Conservation (phyloP, 2,113 vertebrate species). For the Ictalurus furcatus region DNA sequence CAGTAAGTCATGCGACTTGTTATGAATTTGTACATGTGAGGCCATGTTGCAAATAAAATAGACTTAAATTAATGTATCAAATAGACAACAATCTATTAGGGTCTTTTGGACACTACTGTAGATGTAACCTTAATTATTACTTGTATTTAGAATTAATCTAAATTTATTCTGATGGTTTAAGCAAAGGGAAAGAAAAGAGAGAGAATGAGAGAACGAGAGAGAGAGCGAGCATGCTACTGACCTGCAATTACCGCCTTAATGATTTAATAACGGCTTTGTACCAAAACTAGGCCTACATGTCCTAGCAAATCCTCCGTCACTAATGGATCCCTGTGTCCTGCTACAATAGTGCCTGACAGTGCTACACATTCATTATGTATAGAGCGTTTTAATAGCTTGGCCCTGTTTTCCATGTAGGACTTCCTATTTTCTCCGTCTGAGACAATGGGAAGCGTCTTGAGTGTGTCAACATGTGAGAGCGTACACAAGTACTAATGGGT, state of each 20-base stretch:
- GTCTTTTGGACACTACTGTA: not conserved
- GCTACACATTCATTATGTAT: slow-evolving; percentile 76
- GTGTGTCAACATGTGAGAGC: slow-evolving; percentile 17
- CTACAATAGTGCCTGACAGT: slow-evolving; percentile 69
- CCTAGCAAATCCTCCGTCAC: slow-evolving; percentile 68
- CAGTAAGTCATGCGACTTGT: not conserved
- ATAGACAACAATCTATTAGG: no score
- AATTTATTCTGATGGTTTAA: slow-evolving; percentile 10
- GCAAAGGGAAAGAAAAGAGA: not conserved
- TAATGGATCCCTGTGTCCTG: slow-evolving; percentile 69
- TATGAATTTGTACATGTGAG: not conserved
- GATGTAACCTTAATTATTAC: not conserved
- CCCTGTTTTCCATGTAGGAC: slow-evolving; percentile 68
- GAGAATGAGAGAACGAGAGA: not conserved
- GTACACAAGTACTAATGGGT: slow-evolving; percentile 43
- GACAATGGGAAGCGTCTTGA: slow-evolving; percentile 27
- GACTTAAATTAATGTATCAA: not conserved
- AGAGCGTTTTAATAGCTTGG: slow-evolving; percentile 70
- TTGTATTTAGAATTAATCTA: not conserved
- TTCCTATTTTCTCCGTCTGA: slow-evolving; percentile 49
- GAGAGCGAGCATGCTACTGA: not conserved
- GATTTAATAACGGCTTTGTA: slow-evolving; percentile 74
- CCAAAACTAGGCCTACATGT: slow-evolving; percentile 72
- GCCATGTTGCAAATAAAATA: not conserved
- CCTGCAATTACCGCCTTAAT: slow-evolving; percentile 64